These are phyloP conservation scores for Trichechus manatus DNA, from an alignment of 2,113 vertebrate genomes.

Conservation along the genomic window DNA sequence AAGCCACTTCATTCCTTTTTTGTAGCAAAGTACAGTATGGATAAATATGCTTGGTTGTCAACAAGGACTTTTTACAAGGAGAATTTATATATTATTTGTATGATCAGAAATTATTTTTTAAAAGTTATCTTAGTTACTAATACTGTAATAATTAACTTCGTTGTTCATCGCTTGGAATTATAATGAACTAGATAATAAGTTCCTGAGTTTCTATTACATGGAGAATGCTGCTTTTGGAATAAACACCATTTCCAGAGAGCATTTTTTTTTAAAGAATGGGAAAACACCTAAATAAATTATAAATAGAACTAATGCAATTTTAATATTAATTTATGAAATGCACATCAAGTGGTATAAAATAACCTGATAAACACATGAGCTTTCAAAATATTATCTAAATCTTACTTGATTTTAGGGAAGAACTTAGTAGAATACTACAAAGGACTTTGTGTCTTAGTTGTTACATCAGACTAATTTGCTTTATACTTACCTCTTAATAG, in stretches of 20 bases:
- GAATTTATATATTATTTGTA: background rate
- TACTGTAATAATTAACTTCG: background rate
- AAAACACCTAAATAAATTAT: constrained; percentile 7
- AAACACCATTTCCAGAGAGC: background rate
- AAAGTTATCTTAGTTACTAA: background rate
- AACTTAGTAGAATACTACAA: background rate
- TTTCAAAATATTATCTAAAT: background rate
- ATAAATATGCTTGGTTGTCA: background rate
- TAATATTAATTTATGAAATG: constrained; percentile 32
- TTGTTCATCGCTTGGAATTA: background rate
- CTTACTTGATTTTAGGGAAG: background rate
- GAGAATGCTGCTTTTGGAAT: background rate
- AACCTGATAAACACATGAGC: background rate
- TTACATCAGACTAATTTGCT: background rate
- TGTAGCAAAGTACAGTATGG: background rate
- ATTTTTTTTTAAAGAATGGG: background rate
- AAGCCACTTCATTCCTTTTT: background rate
- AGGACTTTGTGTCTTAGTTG: background rate
- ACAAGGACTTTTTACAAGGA: background rate
- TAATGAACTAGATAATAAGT: background rate
- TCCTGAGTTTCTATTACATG: background rate
- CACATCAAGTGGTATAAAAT: background rate
- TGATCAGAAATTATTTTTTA: background rate
- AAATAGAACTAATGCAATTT: background rate
- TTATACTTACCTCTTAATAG: background rate